Conservation (phyloP, 2,888 invertebrate genomes). For the Cataglyphis albicans region DNA sequence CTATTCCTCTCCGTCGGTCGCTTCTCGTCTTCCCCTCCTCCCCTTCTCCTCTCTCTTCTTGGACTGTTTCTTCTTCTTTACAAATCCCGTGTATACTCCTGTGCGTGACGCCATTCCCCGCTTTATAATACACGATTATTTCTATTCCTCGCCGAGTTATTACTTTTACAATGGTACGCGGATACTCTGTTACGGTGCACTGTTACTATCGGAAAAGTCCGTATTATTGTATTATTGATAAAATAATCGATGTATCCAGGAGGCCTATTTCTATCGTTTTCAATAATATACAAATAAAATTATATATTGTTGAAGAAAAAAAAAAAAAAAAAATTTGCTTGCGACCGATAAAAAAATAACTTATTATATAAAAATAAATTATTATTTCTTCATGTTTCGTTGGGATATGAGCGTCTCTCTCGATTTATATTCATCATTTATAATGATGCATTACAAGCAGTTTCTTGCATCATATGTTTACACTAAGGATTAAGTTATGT, state of each 20-base stretch:
- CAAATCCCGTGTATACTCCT: slow-evolving; percentile 24
- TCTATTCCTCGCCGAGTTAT: slow-evolving; percentile 29
- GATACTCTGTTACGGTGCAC: slow-evolving; percentile 17
- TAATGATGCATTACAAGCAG: not conserved
- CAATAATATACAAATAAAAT: not conserved
- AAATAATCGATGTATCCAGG: slow-evolving; percentile 27
- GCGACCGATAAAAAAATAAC: not conserved
- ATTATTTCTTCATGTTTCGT: not conserved
- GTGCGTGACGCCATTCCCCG: slow-evolving; percentile 49
- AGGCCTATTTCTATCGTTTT: not conserved
- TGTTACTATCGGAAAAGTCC: not conserved
- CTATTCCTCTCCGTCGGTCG: slow-evolving; percentile 58
- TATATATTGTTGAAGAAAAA: not conserved
- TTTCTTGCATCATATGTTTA: slow-evolving; percentile 6
- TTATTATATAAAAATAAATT: too few relatives aligned
- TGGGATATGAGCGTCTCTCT: not conserved
- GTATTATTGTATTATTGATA: slow-evolving; percentile 19
- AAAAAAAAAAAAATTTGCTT: not conserved
- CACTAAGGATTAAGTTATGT: not conserved
- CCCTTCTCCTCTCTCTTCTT: slow-evolving; percentile 20
- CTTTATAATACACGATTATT: slow-evolving; percentile 37
- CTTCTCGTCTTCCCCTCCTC: slow-evolving; percentile 53
- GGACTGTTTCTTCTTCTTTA: slow-evolving; percentile 27
- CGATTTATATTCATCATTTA: slow-evolving; percentile 1
- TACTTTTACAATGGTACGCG: slow-evolving; percentile 1